Percentiles rank a stretch among this genome's conserved stretches.
phyloP scores from a whole-genome alignment of 2,797 vertebrate genomes.

The Natrix natrix region DNA sequence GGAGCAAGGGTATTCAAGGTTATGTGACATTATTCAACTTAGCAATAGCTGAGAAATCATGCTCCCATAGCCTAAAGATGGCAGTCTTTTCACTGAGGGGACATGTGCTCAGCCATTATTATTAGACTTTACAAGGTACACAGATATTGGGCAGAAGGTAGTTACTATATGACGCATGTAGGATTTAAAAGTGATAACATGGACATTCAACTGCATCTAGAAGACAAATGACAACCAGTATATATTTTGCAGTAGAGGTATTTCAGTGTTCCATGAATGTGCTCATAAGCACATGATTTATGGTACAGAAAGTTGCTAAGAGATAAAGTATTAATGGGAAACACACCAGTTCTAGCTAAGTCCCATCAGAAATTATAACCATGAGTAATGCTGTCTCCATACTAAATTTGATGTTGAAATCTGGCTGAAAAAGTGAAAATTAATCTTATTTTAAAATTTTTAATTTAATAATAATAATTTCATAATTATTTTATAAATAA shows the following conservation, averaged over 20 bases:
- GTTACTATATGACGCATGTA: background rate
- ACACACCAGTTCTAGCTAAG: background rate
- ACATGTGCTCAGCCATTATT: background rate
- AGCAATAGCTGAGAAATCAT: background rate
- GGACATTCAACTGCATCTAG: background rate
- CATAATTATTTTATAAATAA: too few relatives aligned
- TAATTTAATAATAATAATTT: too few relatives aligned
- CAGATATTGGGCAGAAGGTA: background rate
- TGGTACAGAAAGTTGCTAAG: background rate
- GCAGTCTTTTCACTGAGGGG: background rate
- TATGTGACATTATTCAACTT: too few relatives aligned
- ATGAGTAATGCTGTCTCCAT: background rate
- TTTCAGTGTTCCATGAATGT: background rate
- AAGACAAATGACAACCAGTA: background rate
- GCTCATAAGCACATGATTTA: background rate
- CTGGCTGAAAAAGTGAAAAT: background rate
- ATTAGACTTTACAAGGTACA: background rate
- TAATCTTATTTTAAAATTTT: too few relatives aligned
- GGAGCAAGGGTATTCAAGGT: background rate
- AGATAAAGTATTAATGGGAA: background rate
- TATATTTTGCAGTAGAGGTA: background rate
- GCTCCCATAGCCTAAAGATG: background rate
- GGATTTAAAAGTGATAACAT: background rate
- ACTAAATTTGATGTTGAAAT: background rate
- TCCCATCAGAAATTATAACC: background rate